phyloP scores from a whole-genome alignment of 1,140 invertebrate genomes.

The Pseudomyrmex flavicornis region DNA sequence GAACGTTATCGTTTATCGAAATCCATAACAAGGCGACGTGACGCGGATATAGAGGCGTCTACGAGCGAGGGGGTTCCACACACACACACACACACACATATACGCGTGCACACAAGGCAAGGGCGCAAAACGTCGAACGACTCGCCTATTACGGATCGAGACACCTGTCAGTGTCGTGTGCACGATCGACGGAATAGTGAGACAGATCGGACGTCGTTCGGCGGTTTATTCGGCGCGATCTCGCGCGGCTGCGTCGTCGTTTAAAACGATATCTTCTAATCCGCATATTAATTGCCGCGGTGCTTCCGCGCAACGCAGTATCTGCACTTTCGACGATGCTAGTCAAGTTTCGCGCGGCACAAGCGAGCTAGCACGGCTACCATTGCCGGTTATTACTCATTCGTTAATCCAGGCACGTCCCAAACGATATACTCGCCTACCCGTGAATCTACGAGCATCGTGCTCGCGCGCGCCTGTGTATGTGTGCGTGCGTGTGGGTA shows the following conservation, averaged over 20 bases:
- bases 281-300: slow-evolving; percentile 72
- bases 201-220: slow-evolving; percentile 48
- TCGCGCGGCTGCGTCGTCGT: slow-evolving; percentile 15
- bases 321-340: slow-evolving; percentile 50
- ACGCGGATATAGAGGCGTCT: slow-evolving; percentile 43
- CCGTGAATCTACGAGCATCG: slow-evolving; percentile 48
- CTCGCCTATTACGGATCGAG: background rate
- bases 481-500: background rate
- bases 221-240: slow-evolving; percentile 7
- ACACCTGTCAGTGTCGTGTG: background rate
- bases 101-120: background rate
- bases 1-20: slow-evolving; percentile 58
- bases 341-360: slow-evolving; percentile 72
- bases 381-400: slow-evolving; percentile 78
- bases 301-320: slow-evolving; percentile 63
- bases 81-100: no score
- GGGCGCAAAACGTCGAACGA: slow-evolving; percentile 19
- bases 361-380: slow-evolving; percentile 65
- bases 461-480: background rate
- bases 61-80: background rate
- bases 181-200: slow-evolving; percentile 13
- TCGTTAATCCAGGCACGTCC: slow-evolving; percentile 78
- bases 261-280: slow-evolving; percentile 71
- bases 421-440: slow-evolving; percentile 75
- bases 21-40: slow-evolving; percentile 59